Base-by-base conservation (phyloP, 2,113 vertebrate genomes). In the Cyrtonyx montezumae region DNA sequence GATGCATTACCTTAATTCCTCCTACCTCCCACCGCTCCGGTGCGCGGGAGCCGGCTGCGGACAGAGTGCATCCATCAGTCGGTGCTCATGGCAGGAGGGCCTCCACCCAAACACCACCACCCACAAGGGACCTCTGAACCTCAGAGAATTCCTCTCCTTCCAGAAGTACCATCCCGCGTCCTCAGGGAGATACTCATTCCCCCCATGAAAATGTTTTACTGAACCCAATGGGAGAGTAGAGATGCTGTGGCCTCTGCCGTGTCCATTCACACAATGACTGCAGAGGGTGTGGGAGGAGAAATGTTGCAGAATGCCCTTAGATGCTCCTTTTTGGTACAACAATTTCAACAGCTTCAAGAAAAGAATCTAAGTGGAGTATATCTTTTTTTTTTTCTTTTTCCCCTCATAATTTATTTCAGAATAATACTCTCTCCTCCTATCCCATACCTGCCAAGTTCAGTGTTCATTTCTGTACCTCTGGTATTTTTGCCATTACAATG, bases 1-100 rank as follows among this genome's bases (percentile, higher is more conserved):
- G 90, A 71, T 92, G 75, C 92, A 68, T 97, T 95, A 97, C 95
- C 94, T 97, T 93, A 89, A 94, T 91, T 96, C 95, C 93, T 96
- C 93, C 96, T 76, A 84, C 96, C 95, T 96, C 97, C 97, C 95
- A 79, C 56, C 1, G 66, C 95, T 96, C 34, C 16, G 49, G 73
- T 36, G 94, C 48, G 34, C 71, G 15, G 81, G 95, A 91, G 62
- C 51, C 75, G 13, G 30, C 84, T 76, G 78, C 80, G 53, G 65
- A 88, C 76, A 46, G 91, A 89, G 87, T 32, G 43, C 59, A 79
- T 90, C 93, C 82, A 62, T 79, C 91, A 92, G 87, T 34, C 25
- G 49, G 40, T 28, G 78, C 87, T 58, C 51, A 3, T 0, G 16
- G 84, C 20, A 20, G 58, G 79, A 94, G 89, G 69, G 73, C 83